Conservation (phyloP, 2,113 vertebrate genomes). For the Pimephales promelas region DNA sequence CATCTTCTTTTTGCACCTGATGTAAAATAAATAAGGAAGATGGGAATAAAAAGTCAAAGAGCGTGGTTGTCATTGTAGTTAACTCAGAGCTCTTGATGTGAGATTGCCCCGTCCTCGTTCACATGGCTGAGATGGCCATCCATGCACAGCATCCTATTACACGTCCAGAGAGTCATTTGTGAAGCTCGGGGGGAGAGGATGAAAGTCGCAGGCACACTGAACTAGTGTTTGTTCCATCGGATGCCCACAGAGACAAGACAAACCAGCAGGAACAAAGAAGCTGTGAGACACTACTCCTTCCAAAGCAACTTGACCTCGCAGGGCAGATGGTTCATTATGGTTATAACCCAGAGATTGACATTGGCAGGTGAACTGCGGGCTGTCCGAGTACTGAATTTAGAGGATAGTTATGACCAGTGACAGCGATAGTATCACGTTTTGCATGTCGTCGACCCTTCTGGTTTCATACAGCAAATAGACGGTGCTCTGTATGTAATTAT, state of each 20-base stretch:
- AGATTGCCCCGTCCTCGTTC: conserved; percentile 6
- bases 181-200: conserved; percentile 25
- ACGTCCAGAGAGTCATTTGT: conserved; percentile 35
- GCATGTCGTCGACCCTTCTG: not conserved
- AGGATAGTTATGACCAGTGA: conserved; percentile 7
- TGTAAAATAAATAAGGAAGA: conserved; percentile 34
- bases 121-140: not conserved
- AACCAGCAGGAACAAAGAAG: conserved; percentile 29
- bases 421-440: not conserved
- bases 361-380: conserved; percentile 33
- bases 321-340: conserved; percentile 34
- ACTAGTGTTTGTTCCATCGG: conserved; percentile 33
- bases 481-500: not conserved
- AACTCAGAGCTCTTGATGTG: conserved; percentile 2
- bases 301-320: conserved; percentile 16
- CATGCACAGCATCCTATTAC: conserved; percentile 44
- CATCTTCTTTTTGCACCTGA: conserved; percentile 5
- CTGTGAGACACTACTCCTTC: conserved; percentile 40
- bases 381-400: not conserved
- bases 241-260: conserved; percentile 17
- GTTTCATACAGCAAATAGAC: not conserved
- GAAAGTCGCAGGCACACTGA: conserved; percentile 6
- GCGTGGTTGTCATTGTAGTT: not conserved
- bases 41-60: not conserved
- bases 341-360: conserved; percentile 11